These are phyloP conservation scores for Nasua narica DNA, from an alignment of 2,797 vertebrate genomes.

Conservation along the genomic window DNA sequence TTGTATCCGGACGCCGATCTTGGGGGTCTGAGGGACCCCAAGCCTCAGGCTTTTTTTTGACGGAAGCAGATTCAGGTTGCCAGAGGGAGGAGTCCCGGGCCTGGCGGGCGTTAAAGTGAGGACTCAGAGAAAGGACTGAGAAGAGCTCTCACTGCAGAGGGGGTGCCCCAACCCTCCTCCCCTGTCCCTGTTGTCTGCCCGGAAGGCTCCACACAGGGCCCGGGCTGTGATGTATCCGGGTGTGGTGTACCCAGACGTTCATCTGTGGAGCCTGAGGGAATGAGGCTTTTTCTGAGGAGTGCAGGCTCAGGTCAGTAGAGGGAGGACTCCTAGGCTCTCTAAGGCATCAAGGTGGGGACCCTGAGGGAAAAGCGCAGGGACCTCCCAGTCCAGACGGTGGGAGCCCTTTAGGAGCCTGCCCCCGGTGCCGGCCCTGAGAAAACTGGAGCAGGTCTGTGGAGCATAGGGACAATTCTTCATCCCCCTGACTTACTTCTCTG, in stretches of 20 bases:
- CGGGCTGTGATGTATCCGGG: neutral
- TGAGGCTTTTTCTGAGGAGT: neutral
- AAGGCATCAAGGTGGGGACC: neutral
- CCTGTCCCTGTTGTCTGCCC: neutral
- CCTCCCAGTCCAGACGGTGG: neutral
- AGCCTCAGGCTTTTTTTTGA: neutral
- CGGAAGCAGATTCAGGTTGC: accelerated
- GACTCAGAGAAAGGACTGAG: neutral
- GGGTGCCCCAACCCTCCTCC: neutral
- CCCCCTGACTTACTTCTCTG: neutral
- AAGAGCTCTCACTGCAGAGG: neutral
- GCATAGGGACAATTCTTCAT: neutral
- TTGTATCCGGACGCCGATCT: neutral
- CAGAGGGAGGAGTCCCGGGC: no score
- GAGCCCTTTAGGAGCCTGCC: no score
- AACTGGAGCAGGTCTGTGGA: neutral
- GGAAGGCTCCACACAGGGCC: neutral
- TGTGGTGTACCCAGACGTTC: neutral
- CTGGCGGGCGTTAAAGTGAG: neutral
- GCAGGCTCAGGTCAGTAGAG: neutral
- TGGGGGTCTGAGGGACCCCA: no score
- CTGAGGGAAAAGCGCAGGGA: neutral
- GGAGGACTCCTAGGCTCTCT: neutral
- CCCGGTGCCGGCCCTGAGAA: neutral
- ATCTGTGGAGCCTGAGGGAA: neutral